Percentiles rank a stretch among this genome's conserved stretches.
phyloP scores from a whole-genome alignment of 2,888 invertebrate genomes.

The Sinotaia quadrata region DNA sequence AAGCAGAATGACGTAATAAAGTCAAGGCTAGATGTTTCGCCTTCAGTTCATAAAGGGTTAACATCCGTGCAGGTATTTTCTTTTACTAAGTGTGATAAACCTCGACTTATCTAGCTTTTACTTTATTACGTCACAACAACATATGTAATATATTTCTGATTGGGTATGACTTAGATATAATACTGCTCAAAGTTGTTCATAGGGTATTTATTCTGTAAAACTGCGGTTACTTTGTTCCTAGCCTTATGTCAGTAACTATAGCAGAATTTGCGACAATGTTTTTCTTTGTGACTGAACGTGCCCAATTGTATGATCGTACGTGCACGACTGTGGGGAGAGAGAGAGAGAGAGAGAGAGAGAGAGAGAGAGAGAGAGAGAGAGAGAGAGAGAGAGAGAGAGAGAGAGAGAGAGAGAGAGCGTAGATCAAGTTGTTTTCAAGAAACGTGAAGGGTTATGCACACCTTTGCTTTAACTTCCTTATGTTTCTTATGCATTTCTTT shows the following conservation, averaged over 20 bases:
- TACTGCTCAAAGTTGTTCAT: too few relatives aligned
- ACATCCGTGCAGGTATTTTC: too few relatives aligned
- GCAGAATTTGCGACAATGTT: not conserved
- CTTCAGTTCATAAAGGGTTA: too few relatives aligned
- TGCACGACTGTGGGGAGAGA: not conserved
- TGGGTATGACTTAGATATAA: too few relatives aligned
- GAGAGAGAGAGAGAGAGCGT: not conserved
- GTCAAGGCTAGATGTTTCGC: too few relatives aligned
- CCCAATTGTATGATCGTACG: not conserved
- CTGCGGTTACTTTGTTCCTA: too few relatives aligned
- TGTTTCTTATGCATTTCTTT: not conserved
- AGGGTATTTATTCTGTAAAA: too few relatives aligned
- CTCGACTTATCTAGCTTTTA: too few relatives aligned
- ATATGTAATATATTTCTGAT: too few relatives aligned
- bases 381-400: slow-evolving; percentile 5
- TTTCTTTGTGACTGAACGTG: not conserved
- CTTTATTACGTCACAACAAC: too few relatives aligned
- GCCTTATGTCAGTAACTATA: not conserved
- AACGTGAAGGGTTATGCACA: not conserved
- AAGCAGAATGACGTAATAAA: too few relatives aligned
- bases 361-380: slow-evolving; percentile 2
- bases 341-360: not conserved
- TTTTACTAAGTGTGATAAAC: too few relatives aligned
- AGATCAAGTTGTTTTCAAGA: not conserved
- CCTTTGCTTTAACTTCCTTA: not conserved